A percentile compares a stretch with the other conserved stretches of the same genome.
Evolutionary conservation across 2,113 vertebrate species (phyloP).

Genomic region (Clinocottus analis): DNA sequence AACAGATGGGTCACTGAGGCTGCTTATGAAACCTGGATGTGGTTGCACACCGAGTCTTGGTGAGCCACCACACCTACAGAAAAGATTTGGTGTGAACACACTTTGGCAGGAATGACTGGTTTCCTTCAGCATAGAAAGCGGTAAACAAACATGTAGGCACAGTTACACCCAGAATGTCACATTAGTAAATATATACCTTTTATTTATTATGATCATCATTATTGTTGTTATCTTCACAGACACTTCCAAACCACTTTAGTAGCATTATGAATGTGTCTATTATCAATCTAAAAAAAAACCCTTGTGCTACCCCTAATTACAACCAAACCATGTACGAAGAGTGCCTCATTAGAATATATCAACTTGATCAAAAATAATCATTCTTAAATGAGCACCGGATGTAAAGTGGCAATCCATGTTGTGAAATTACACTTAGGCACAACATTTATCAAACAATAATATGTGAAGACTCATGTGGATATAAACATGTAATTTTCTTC

Average conservation of each 20-base stretch:
- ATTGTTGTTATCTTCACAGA: no score
- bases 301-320: no score
- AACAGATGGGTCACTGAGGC: slow-evolving; percentile 33
- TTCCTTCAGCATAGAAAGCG: background rate
- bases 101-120: background rate
- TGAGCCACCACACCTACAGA: background rate
- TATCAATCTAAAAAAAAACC: no score
- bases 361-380: background rate
- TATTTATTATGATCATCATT: no score
- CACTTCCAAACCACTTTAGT: no score
- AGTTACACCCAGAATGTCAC: background rate
- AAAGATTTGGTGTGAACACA: background rate
- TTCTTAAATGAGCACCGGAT: background rate
- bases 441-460: background rate
- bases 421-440: background rate
- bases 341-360: no score
- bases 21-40: slow-evolving; percentile 10
- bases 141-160: background rate
- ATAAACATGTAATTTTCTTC: background rate
- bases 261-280: no score
- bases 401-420: background rate
- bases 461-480: background rate
- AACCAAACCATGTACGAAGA: no score
- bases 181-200: background rate
- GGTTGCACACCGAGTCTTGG: background rate